phyloP scores from a whole-genome alignment of 2,113 vertebrate genomes.

The Semnopithecus entellus region DNA sequence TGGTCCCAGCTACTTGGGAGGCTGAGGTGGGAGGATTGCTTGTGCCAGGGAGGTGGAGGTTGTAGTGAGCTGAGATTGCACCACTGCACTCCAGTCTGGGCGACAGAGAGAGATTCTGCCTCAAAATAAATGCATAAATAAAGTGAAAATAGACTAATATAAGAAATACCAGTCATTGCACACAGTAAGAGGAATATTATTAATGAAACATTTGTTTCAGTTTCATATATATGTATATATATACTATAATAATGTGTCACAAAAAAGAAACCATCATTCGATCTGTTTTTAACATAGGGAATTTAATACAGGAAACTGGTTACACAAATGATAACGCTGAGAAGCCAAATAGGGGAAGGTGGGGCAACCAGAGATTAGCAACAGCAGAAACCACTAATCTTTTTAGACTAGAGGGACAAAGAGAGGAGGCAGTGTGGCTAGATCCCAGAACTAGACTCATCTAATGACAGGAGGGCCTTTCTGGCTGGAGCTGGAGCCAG shows the following conservation, averaged over 20 bases:
- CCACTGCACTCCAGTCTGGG: too few relatives aligned
- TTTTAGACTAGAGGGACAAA: neutral
- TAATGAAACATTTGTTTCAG: constrained; percentile 10
- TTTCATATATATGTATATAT: neutral
- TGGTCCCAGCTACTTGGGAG: too few relatives aligned
- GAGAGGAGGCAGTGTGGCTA: neutral
- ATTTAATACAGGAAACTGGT: constrained; percentile 30
- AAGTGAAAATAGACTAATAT: neutral
- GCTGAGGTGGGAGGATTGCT: too few relatives aligned
- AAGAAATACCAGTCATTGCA: neutral
- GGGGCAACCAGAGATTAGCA: neutral
- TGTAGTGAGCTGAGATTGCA: too few relatives aligned
- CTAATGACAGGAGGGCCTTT: neutral
- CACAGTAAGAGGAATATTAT: neutral
- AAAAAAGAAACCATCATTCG: neutral
- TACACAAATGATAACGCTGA: neutral
- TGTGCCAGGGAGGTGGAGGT: too few relatives aligned
- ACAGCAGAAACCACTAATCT: neutral
- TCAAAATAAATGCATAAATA: too few relatives aligned
- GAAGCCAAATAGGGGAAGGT: neutral
- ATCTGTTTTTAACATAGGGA: constrained; percentile 8
- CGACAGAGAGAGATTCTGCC: too few relatives aligned
- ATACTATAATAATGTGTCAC: neutral
- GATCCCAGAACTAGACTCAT: neutral
- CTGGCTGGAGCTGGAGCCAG: neutral